These are phyloP conservation scores for Centropus bengalensis DNA, from an alignment of 2,113 vertebrate species.

Conservation along the genomic window DNA sequence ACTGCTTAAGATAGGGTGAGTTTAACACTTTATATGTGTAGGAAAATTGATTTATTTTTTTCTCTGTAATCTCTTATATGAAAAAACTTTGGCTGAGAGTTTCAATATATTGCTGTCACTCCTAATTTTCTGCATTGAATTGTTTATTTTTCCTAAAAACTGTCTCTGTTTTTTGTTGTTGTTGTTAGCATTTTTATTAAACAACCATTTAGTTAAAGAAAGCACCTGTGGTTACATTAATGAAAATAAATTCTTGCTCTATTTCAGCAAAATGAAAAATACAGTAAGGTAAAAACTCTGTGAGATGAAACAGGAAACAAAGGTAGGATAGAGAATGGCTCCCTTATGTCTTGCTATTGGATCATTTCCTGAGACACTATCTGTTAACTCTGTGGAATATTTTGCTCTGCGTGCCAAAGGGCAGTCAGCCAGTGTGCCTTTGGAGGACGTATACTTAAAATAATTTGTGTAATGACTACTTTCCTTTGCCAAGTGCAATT, in stretches of 20 bases:
- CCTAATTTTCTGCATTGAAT: background rate
- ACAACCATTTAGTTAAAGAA: background rate
- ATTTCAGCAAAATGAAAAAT: background rate
- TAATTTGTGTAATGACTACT: background rate
- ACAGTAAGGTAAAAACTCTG: background rate
- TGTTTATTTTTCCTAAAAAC: background rate
- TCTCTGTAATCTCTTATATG: background rate
- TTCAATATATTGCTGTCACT: background rate
- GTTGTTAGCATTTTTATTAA: background rate
- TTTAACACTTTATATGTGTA: background rate
- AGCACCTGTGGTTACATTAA: accelerated
- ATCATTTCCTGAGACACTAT: background rate
- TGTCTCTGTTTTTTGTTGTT: background rate
- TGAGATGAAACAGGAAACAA: background rate
- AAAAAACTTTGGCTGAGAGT: background rate
- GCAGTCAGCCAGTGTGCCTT: background rate
- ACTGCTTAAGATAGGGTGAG: background rate
- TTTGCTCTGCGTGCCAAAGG: background rate
- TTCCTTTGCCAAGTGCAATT: background rate
- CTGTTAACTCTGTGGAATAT: background rate
- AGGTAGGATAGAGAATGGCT: background rate
- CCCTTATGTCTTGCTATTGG: background rate
- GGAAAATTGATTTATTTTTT: background rate
- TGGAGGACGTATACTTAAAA: background rate
- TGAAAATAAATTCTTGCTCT: background rate